Conservation (phyloP, 2,113 vertebrate genomes). For the Plecotus auritus region DNA sequence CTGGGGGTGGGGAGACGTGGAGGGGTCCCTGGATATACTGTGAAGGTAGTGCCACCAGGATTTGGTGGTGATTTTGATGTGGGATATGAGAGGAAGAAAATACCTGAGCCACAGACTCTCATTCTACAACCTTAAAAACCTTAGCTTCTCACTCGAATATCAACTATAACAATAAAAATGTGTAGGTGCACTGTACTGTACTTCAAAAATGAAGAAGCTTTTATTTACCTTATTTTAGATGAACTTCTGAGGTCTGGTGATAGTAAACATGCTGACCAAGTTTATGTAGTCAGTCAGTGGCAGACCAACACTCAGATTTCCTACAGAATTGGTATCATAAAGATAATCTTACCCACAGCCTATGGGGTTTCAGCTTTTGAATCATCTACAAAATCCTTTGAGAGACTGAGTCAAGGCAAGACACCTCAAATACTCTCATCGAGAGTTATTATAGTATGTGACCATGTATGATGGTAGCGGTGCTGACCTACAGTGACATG, state of each 20-base stretch:
- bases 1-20: neutral
- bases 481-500: neutral
- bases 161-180: neutral
- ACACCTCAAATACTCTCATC: neutral
- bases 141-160: neutral
- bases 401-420: neutral
- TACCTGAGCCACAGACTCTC: neutral
- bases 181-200: neutral
- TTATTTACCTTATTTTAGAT: neutral
- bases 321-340: neutral
- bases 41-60: neutral
- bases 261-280: neutral
- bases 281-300: accelerated
- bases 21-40: neutral
- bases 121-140: neutral
- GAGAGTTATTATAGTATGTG: no score
- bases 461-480: neutral
- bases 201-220: neutral
- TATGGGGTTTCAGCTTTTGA: neutral
- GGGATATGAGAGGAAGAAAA: neutral
- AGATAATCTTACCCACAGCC: neutral
- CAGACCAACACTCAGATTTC: neutral
- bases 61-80: neutral
- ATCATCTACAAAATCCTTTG: neutral
- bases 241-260: neutral